These are phyloP conservation scores for Hyposoter didymator DNA, from an alignment of 2,888 invertebrate species.

Conservation along the genomic window DNA sequence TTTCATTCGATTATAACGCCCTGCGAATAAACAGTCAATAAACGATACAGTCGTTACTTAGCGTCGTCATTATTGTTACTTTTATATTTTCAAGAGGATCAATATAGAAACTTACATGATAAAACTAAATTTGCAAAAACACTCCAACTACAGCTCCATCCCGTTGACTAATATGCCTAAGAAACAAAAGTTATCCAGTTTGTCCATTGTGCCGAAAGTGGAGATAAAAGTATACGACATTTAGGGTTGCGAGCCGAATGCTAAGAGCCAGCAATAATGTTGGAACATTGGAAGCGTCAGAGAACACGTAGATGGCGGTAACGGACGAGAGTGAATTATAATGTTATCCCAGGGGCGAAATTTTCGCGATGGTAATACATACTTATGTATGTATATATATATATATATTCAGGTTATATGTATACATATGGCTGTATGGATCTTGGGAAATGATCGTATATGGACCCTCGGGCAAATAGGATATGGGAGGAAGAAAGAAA, in stretches of 20 bases:
- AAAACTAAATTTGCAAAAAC: constrained; percentile 6
- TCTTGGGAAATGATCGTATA: constrained; percentile 45
- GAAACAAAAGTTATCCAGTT: constrained; percentile 17
- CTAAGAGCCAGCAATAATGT: constrained; percentile 12
- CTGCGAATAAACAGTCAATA: neutral
- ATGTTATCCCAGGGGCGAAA: constrained; percentile 57
- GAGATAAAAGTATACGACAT: constrained; percentile 30
- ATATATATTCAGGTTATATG: too few species aligned
- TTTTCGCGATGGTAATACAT: constrained; percentile 24
- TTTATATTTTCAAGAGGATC: neutral
- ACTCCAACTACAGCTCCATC: constrained; percentile 7
- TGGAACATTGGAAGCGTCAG: constrained; percentile 36
- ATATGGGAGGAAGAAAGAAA: constrained; percentile 10
- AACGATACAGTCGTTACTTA: neutral
- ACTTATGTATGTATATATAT: neutral
- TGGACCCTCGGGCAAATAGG: constrained; percentile 37
- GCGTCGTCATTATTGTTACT: neutral
- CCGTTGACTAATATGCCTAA: neutral
- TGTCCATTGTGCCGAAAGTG: constrained; percentile 13
- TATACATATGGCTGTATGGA: constrained; percentile 10
- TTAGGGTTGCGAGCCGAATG: constrained; percentile 17
- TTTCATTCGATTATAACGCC: neutral
- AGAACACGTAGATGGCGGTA: constrained; percentile 42
- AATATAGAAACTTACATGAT: neutral
- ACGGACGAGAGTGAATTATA: constrained; percentile 62